Percentiles rank a stretch among this genome's conserved stretches.
These are phyloP conservation scores for Petroica traversi DNA, from an alignment of 2,113 vertebrate genomes.

Conservation along the genomic window DNA sequence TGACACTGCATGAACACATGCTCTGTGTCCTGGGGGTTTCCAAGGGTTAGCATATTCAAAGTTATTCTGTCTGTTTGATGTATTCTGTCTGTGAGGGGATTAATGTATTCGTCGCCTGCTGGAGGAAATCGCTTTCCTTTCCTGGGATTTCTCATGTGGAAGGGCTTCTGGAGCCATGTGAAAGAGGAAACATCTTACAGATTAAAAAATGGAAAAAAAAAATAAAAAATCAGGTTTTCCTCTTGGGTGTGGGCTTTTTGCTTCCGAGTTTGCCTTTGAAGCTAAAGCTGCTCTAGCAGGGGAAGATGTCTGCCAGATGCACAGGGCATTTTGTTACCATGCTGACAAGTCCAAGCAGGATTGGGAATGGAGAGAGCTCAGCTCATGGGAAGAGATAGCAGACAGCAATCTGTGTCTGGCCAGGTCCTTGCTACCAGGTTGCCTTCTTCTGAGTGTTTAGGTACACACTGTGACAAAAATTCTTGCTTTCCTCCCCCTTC, in stretches of 20 bases:
- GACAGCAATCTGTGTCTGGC: background rate
- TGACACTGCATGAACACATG: background rate
- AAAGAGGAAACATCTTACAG: slow-evolving; percentile 28
- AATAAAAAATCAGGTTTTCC: background rate
- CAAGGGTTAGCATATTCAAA: background rate
- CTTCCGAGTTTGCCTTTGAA: slow-evolving; percentile 40
- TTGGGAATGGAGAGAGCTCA: background rate
- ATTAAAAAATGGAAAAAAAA: background rate
- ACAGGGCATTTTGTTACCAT: background rate
- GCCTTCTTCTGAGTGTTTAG: background rate
- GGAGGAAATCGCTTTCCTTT: slow-evolving; percentile 26
- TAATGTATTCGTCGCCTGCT: background rate
- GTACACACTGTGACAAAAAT: background rate
- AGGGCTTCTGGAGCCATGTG: background rate
- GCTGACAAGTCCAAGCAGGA: background rate
- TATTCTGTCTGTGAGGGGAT: background rate
- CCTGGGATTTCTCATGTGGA: slow-evolving; percentile 32
- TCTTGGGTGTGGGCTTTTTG: background rate
- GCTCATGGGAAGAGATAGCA: background rate
- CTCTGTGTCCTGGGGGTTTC: background rate
- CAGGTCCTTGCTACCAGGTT: background rate
- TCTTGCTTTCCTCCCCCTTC: background rate
- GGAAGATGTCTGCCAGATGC: background rate
- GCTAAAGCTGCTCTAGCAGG: background rate
- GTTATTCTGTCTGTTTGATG: background rate